phyloP scores from a whole-genome alignment of 2,113 vertebrate species.

The Neodon shergylaensis region DNA sequence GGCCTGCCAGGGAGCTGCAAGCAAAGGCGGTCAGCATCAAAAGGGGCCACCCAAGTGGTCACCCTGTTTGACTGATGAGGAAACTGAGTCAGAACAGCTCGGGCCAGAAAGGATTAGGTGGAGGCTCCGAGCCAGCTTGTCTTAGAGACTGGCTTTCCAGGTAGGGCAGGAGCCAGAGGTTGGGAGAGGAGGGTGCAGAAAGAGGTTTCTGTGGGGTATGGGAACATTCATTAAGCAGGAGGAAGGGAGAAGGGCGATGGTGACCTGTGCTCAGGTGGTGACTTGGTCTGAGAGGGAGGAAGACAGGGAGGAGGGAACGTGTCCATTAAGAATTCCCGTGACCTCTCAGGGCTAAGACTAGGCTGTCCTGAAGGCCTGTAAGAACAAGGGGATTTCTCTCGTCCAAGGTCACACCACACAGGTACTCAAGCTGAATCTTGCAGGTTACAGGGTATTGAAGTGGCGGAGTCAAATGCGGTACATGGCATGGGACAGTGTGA shows the following conservation, averaged over 20 bases:
- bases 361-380: background rate
- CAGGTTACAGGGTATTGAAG: no score
- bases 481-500: no score
- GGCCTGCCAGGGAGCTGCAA: fast-evolving
- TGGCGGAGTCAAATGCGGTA: background rate
- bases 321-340: background rate
- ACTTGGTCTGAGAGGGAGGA: background rate
- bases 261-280: background rate
- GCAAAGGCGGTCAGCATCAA: background rate
- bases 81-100: background rate
- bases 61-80: background rate
- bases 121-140: background rate
- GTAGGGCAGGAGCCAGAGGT: fast-evolving
- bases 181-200: background rate
- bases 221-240: background rate
- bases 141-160: background rate
- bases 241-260: background rate
- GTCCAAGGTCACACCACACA: background rate
- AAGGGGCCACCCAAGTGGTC: background rate
- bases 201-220: background rate
- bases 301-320: background rate
- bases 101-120: background rate
- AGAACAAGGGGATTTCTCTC: background rate
- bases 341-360: background rate
- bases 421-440: background rate